Percentiles rank a stretch among this genome's conserved stretches.
phyloP scores from a whole-genome alignment of 2,797 vertebrate species.

The Gymnocypris eckloni region DNA sequence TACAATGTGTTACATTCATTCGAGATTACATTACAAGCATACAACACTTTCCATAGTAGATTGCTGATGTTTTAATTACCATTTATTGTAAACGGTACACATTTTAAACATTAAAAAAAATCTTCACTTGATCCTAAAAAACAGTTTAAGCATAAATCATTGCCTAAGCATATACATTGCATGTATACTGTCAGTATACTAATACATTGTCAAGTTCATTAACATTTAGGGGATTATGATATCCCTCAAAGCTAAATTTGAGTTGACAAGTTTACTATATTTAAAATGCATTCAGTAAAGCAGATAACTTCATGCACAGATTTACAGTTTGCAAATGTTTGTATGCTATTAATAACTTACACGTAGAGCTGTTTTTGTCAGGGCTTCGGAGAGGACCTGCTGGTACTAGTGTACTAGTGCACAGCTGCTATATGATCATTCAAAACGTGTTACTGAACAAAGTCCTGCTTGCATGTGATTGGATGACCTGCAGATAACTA shows the following conservation, averaged over 20 bases:
- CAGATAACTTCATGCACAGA: background rate
- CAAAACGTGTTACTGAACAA: background rate
- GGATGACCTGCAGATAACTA: background rate
- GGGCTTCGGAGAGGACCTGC: background rate
- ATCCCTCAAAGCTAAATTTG: background rate
- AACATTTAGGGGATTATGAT: background rate
- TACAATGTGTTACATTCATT: background rate
- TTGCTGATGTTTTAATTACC: background rate
- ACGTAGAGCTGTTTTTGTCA: background rate
- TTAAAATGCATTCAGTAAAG: background rate
- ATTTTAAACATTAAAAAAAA: background rate
- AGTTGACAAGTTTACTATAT: background rate
- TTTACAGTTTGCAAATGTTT: background rate
- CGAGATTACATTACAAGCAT: background rate
- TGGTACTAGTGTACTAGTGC: background rate
- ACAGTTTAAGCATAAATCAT: background rate
- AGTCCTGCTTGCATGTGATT: background rate
- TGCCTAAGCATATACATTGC: background rate
- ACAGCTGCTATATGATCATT: background rate
- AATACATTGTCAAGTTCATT: background rate
- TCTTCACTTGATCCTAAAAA: background rate
- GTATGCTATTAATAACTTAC: constrained; percentile 33
- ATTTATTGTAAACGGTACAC: background rate
- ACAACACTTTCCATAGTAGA: background rate
- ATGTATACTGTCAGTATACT: background rate